phyloP scores from a whole-genome alignment of 1,140 invertebrate species.

The Stegodyphus mimosarum region DNA sequence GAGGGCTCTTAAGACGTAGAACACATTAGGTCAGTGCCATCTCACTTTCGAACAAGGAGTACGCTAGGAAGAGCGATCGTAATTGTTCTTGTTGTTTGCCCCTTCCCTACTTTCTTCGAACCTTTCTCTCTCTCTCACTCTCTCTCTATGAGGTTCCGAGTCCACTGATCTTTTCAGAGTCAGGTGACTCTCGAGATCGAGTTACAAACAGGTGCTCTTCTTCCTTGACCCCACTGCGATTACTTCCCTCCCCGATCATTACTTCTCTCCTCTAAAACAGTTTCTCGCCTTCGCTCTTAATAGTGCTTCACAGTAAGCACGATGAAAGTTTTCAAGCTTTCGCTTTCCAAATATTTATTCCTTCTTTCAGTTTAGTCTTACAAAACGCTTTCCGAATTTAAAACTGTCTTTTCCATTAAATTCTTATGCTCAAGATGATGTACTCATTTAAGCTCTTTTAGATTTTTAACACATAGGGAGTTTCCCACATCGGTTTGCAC shows the following conservation, averaged over 20 bases:
- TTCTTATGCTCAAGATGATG: not conserved
- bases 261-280: not conserved
- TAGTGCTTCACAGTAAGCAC: no score
- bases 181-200: not conserved
- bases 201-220: constrained; percentile 26
- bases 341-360: no score
- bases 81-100: no score
- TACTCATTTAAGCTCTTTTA: no score
- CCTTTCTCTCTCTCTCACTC: not conserved
- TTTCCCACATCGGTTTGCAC: no score
- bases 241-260: not conserved
- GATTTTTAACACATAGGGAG: no score
- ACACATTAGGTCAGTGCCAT: constrained; percentile 36
- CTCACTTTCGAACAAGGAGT: constrained; percentile 23
- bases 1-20: constrained; percentile 43
- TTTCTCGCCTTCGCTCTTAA: not conserved
- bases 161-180: constrained; percentile 12
- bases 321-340: no score
- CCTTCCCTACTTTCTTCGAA: not conserved
- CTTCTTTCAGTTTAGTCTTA: no score
- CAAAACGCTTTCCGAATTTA: not conserved
- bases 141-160: not conserved
- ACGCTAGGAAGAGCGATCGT: no score
- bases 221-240: constrained; percentile 5
- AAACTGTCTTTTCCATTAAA: not conserved